phyloP scores from a whole-genome alignment of 1,140 invertebrate genomes.

The Euura saliciscinereae region DNA sequence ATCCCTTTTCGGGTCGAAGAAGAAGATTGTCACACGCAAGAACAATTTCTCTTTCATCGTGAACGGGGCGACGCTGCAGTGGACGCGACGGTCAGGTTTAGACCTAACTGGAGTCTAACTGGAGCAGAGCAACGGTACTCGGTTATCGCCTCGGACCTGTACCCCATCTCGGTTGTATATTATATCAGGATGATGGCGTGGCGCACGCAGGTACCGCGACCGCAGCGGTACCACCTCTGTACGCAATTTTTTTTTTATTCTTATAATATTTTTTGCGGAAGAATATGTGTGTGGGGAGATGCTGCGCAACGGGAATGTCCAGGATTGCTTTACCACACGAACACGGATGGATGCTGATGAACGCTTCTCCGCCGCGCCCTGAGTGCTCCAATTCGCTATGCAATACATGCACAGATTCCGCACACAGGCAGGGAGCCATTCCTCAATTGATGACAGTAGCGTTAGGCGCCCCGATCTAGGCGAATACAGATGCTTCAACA shows the following conservation, averaged over 20 bases:
- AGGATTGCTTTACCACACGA: background rate
- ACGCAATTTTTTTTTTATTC: background rate
- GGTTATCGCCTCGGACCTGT: conserved; percentile 6
- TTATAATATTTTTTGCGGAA: background rate
- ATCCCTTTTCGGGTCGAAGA: background rate
- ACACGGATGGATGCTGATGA: background rate
- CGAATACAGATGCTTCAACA: background rate
- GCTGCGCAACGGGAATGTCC: background rate
- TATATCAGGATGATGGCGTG: background rate
- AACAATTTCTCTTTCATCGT: conserved; percentile 54
- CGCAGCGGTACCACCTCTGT: background rate
- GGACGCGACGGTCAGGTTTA: conserved; percentile 26
- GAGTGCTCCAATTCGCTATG: background rate
- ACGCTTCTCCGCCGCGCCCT: background rate
- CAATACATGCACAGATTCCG: background rate
- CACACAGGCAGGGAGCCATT: background rate
- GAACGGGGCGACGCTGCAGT: conserved; percentile 16
- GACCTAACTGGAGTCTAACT: conserved; percentile 45
- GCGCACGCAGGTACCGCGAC: background rate
- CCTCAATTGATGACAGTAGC: background rate
- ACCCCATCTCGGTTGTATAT: conserved; percentile 1
- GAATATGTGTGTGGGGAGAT: background rate
- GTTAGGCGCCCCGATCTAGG: background rate
- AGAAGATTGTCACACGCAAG: conserved; percentile 21
- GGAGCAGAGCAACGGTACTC: conserved; percentile 50